Base-by-base conservation (phyloP, 2,113 vertebrate species). In the Bujurquina vittata region DNA sequence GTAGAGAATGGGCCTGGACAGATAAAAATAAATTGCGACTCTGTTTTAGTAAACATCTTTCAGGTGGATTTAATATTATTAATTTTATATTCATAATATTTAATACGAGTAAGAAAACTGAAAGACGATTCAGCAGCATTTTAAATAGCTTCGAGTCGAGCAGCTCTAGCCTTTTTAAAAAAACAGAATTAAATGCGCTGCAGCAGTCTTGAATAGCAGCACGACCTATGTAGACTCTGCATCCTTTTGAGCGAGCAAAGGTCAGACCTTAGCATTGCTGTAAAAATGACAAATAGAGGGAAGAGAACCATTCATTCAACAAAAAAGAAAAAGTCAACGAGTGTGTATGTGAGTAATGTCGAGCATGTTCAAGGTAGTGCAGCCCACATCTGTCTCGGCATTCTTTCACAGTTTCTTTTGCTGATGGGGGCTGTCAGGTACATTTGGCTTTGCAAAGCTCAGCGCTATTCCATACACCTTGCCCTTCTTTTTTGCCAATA, bases 211-310 rank as follows among this genome's bases (percentile, higher is more conserved):
- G 9, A 72, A 63, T 22, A 73, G 33, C 10, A 35, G 65, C 17
- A 5, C 69, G 10, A 75, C 75, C 40, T 72, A 31, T 60, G 29
- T 55, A 10, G 46, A 62, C 37, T 63, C 23, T 75, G 35, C 7
- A 2, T 73, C 35, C 5, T 54, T 67, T 59, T 52, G 31, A 75
- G 20, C 7, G 57, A 67, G 26, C 63, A 75, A 73, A 84, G 62
- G 80, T 77, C 82, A 75, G 31, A 80, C 31, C 31, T 46, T 35
- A 40, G 56, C 33, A 56, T 29, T 31, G n/a, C 84, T 81, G 33
- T 31, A 26, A 29, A 46, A 63, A 82, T 81, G 74, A 63, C 78
- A 81, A 72, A 72, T 10, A 7, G 37, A 52, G 10, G 23, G 3
- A 35, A 14, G 55, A 58, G 15, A 20, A 20, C 31, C 26, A 10